Conservation (phyloP, 92 coral and sea anemone genomes). For the Epizoanthus stellaris region DNA sequence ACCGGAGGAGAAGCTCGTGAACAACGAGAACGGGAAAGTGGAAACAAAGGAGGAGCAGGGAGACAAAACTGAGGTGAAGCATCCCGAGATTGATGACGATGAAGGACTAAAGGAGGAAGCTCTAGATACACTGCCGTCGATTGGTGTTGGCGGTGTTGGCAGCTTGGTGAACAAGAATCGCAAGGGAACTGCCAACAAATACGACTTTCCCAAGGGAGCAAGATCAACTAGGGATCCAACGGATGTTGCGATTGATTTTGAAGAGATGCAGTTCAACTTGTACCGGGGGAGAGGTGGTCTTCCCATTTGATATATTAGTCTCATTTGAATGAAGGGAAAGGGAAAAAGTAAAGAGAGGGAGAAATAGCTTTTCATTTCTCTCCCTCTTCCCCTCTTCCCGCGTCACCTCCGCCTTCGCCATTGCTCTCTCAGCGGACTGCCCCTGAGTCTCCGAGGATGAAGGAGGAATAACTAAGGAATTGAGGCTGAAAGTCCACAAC, state of each 20-base stretch:
- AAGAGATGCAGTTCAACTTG: conserved; percentile 29
- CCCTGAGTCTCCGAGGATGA: too few species aligned
- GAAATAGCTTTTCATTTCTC: too few species aligned
- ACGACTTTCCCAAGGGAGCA: conserved; percentile 22
- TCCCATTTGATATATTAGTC: neutral
- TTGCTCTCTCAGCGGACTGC: too few species aligned
- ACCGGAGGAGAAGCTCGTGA: neutral
- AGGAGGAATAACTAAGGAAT: too few species aligned
- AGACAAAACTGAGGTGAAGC: neutral
- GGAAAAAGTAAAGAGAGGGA: too few species aligned
- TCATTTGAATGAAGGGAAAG: neutral
- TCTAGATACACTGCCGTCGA: neutral
- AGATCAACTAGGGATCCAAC: conserved; percentile 8
- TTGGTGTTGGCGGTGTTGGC: neutral
- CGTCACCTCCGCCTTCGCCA: too few species aligned
- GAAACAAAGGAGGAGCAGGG: neutral
- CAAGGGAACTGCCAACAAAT: conserved; percentile 12
- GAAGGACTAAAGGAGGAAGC: neutral
- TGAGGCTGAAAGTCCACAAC: too few species aligned
- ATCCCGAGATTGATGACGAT: conserved; percentile 1
- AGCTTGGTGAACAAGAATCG: neutral
- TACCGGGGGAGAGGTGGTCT: conserved; percentile 12
- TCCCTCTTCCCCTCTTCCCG: too few species aligned
- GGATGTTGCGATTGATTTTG: conserved; percentile 26
- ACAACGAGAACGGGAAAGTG: neutral